phyloP scores from a whole-genome alignment of 1,140 invertebrate genomes.

The Leptopilina boulardi region DNA sequence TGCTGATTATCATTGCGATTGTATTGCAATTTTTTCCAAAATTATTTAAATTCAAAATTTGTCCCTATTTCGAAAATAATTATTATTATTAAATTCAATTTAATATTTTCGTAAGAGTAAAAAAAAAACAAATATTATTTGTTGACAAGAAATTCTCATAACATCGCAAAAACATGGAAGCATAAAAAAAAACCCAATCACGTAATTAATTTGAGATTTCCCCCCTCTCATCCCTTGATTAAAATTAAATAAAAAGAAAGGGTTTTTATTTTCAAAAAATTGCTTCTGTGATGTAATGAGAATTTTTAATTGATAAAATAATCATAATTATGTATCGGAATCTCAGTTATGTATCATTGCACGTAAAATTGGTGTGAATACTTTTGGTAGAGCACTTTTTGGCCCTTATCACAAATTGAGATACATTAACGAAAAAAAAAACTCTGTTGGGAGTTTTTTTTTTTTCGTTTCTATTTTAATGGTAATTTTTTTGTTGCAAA shows the following conservation, averaged over 20 bases:
- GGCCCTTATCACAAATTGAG: conserved; percentile 27
- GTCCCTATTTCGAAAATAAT: too few relatives aligned
- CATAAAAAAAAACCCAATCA: too few relatives aligned
- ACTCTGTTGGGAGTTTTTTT: neutral
- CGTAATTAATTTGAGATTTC: neutral
- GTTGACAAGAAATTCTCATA: too few relatives aligned
- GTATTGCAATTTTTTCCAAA: too few relatives aligned
- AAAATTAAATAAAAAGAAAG: neutral
- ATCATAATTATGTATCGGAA: too few relatives aligned
- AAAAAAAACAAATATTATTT: too few relatives aligned
- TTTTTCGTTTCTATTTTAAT: neutral
- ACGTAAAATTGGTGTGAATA: conserved; percentile 28
- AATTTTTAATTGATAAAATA: neutral
- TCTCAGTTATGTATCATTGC: conserved; percentile 28
- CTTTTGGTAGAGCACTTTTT: neutral
- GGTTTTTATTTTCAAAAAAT: neutral
- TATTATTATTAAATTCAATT: too few relatives aligned
- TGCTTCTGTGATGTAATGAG: neutral
- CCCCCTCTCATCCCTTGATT: too few relatives aligned
- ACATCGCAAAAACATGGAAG: too few relatives aligned
- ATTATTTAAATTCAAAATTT: too few relatives aligned
- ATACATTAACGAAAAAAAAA: neutral
- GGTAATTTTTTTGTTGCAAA: neutral
- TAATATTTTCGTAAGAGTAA: too few relatives aligned
- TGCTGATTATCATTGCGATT: too few relatives aligned